Evolutionary conservation across 2,888 invertebrate genomes (phyloP), one percentile per base, ranked within the genome.

Genomic region (Drosophila colorata): DNA sequence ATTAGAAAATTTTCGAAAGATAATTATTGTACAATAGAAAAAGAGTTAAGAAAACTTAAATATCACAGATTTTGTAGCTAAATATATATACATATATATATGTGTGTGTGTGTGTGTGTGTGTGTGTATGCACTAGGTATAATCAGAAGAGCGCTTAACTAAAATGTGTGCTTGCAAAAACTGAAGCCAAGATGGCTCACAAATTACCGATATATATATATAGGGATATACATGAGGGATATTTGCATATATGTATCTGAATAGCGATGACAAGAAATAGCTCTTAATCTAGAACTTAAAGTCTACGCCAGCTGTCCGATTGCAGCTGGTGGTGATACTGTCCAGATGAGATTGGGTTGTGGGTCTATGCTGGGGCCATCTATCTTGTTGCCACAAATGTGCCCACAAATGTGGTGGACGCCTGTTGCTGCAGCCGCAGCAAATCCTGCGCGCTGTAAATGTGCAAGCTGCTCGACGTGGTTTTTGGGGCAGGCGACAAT

Each of bases 41-140:
- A 74, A 66, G 46, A 63, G 72, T 74, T 78, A 72, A 66, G 72
- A 67, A 71, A 91, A 91, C 91, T 90, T 91, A 90, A 89, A 89
- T 91, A 91, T 91, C 91, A 91, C 91, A 91, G 91, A 88, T 85
- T 80, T 89, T 80, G 52, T 71, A 55, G 69, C 63, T 78, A 73
- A 57, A 69, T 72, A 55, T 55, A 56, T 67, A 57, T 44, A 69
- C 18, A 52, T 31, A 11, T 43, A 37, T 53, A 53, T 33, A 41
- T 18, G 40, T 11, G 31, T 31, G 31, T 33, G 4, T 31, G 31
- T 18, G 40, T 11, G 31, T 31, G 31, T 33, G 4, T 31, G 31
- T 31, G 31, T 31, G 49, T 60, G 49, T 52, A 74, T 72, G 49
- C 65, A 69, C 63, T 79, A 82, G 79, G 64, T 72, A 43, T 66